Evolutionary conservation across 2,888 invertebrate genomes (phyloP).

Genomic region (Mythimna lalbum): DNA sequence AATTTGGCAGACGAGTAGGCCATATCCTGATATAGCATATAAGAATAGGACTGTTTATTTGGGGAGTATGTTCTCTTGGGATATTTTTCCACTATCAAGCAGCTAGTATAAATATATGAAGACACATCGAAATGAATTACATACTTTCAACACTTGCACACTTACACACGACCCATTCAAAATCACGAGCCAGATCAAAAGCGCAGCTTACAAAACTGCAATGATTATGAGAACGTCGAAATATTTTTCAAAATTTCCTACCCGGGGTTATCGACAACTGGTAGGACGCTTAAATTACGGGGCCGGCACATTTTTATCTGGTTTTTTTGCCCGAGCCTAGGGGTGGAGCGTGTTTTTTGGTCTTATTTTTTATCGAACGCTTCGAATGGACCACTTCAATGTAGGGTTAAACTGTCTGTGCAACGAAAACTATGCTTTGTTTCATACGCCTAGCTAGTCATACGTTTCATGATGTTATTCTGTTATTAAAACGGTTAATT

Average conservation of each 20-base stretch:
- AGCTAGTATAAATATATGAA: too few relatives aligned
- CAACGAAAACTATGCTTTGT: constrained; percentile 69
- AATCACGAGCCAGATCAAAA: constrained; percentile 4
- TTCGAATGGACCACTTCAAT: constrained; percentile 78
- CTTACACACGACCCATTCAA: constrained; percentile 1
- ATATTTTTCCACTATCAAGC: too few relatives aligned
- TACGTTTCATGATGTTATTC: constrained; percentile 40
- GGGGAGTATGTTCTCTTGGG: too few relatives aligned
- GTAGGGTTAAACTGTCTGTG: constrained; percentile 83
- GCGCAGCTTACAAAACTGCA: constrained; percentile 34
- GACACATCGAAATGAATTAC: neutral
- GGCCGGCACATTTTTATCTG: constrained; percentile 85
- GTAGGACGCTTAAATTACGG: constrained; percentile 89
- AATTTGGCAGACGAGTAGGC: too few relatives aligned
- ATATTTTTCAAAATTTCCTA: constrained; percentile 66
- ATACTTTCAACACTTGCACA: neutral
- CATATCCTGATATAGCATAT: too few relatives aligned
- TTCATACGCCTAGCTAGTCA: constrained; percentile 20
- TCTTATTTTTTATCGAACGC: constrained; percentile 80
- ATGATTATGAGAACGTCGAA: constrained; percentile 60
- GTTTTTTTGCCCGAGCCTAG: constrained; percentile 86
- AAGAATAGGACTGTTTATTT: too few relatives aligned
- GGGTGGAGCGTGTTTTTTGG: constrained; percentile 85
- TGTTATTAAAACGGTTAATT: constrained; percentile 55
- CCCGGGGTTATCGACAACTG: constrained; percentile 84